Conservation (phyloP, 1,140 invertebrate species). For the Rhyzopertha dominica region DNA sequence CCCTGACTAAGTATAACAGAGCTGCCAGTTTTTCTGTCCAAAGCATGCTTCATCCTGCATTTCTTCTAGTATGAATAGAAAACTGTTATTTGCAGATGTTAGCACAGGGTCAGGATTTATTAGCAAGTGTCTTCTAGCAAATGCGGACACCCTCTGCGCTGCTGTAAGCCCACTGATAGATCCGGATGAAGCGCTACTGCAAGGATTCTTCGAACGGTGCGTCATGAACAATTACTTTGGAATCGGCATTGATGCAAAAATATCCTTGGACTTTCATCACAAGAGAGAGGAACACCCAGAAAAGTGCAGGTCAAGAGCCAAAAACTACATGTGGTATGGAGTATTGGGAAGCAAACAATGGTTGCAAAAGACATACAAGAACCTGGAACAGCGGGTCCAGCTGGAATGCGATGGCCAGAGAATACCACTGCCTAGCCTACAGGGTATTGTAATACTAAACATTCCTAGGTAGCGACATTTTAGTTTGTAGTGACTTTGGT, state of each 20-base stretch:
- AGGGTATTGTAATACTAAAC: constrained; percentile 95
- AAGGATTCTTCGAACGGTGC: constrained; percentile 89
- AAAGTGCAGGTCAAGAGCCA: constrained; percentile 88
- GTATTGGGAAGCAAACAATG: constrained; percentile 91
- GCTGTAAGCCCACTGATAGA: constrained; percentile 91
- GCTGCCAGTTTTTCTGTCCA: too few species aligned
- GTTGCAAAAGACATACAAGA: constrained; percentile 89
- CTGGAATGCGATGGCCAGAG: constrained; percentile 88
- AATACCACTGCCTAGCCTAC: constrained; percentile 86
- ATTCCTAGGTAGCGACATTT: constrained; percentile 72
- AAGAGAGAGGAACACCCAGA: constrained; percentile 97
- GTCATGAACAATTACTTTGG: constrained; percentile 99
- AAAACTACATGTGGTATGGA: constrained; percentile 98
- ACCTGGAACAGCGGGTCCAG: constrained; percentile 91
- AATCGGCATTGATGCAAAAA: constrained; percentile 98
- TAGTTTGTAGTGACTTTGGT: not conserved
- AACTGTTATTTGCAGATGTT: constrained; percentile 56
- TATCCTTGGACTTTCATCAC: constrained; percentile 95
- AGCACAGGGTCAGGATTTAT: constrained; percentile 70
- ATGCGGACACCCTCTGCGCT: constrained; percentile 94
- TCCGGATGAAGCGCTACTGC: constrained; percentile 81
- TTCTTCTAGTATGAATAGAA: too few species aligned
- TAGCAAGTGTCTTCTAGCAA: constrained; percentile 86
- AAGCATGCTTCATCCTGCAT: too few species aligned
- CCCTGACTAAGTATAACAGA: too few species aligned